phyloP scores from a whole-genome alignment of 2,888 invertebrate genomes.

The Heliconius sara region DNA sequence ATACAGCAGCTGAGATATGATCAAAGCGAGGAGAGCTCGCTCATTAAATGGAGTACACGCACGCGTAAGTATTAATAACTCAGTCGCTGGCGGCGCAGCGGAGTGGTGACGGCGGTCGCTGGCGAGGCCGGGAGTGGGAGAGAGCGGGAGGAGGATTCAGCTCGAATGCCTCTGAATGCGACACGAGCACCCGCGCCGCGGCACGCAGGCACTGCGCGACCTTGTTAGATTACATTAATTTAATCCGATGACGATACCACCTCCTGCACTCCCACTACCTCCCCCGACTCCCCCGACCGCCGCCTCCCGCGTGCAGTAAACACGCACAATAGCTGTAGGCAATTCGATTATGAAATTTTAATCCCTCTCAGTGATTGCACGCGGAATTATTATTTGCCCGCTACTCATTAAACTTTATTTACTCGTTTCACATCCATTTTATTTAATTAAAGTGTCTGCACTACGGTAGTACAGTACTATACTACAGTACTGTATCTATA shows the following conservation, averaged over 20 bases:
- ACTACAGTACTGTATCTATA: not conserved
- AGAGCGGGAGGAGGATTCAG: slow-evolving; percentile 20
- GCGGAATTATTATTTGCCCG: slow-evolving; percentile 23
- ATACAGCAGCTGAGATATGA: not conserved
- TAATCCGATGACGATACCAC: slow-evolving; percentile 16
- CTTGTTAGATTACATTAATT: slow-evolving; percentile 33
- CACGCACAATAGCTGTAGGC: slow-evolving; percentile 25
- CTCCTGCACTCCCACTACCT: not conserved
- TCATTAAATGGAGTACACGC: slow-evolving; percentile 26
- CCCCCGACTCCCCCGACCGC: not conserved
- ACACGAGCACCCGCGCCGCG: slow-evolving; percentile 3
- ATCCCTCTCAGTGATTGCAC: slow-evolving; percentile 23
- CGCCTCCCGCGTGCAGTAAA: not conserved
- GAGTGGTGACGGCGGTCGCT: slow-evolving; percentile 6
- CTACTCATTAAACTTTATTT: slow-evolving; percentile 6
- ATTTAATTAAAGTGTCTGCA: slow-evolving; percentile 2
- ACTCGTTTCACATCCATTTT: not conserved
- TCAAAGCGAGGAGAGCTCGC: slow-evolving; percentile 19
- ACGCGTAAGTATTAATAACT: slow-evolving; percentile 22
- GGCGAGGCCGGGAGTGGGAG: slow-evolving; percentile 4
- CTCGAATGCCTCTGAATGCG: slow-evolving; percentile 29
- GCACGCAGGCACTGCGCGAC: not conserved
- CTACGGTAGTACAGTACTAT: not conserved
- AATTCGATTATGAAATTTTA: slow-evolving; percentile 35
- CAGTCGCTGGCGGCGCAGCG: not conserved